Conservation (phyloP, 2,888 invertebrate species). For the Eupsilia transversa region DNA sequence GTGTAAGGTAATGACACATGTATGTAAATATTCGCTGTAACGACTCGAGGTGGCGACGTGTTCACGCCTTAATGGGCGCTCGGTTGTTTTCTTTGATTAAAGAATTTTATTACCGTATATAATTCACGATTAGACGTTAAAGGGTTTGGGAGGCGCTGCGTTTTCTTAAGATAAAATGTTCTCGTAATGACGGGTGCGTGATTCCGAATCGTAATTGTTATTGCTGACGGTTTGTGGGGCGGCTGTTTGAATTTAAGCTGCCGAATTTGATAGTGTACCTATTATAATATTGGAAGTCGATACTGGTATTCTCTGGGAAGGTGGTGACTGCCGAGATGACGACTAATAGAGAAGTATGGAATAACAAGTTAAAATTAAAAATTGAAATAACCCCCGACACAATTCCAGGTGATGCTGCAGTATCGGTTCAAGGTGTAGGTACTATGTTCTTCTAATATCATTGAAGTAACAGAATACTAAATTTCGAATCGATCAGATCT, state of each 20-base stretch:
- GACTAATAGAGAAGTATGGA: background rate
- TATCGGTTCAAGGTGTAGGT: no score
- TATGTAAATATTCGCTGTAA: conserved; percentile 90
- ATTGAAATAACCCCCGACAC: no score
- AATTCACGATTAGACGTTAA: conserved; percentile 90
- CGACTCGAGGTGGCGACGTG: conserved; percentile 89
- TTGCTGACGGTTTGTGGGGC: conserved; percentile 70
- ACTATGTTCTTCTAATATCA: no score
- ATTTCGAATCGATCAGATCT: no score
- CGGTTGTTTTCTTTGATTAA: conserved; percentile 91
- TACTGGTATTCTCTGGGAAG: conserved; percentile 12
- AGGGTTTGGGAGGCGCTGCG: conserved; percentile 83
- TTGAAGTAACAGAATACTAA: no score
- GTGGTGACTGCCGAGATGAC: background rate
- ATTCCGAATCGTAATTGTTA: conserved; percentile 89
- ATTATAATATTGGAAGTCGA: conserved; percentile 48
- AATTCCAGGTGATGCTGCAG: no score
- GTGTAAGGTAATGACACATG: conserved; percentile 88
- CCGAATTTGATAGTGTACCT: conserved; percentile 60
- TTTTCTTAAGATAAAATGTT: conserved; percentile 85
- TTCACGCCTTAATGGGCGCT: conserved; percentile 87
- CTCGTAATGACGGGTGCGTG: conserved; percentile 88
- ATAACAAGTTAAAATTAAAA: no score
- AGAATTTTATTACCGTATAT: conserved; percentile 90
- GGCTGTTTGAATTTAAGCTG: conserved; percentile 70